These are phyloP conservation scores for Erpetoichthys calabaricus DNA, from an alignment of 2,797 vertebrate genomes.

Conservation along the genomic window DNA sequence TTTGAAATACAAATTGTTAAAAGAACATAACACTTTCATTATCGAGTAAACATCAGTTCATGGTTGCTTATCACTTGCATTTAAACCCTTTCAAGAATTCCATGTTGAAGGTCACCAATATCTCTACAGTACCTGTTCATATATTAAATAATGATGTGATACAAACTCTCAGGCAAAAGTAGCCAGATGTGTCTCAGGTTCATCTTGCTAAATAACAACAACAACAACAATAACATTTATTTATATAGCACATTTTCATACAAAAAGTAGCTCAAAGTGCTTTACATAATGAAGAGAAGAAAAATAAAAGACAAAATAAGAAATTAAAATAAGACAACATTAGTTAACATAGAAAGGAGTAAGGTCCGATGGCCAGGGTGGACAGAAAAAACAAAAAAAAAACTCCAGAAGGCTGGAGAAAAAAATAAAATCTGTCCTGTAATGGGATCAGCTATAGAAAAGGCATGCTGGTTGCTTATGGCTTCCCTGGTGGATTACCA, in stretches of 20 bases:
- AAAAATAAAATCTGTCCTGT: constrained; percentile 5
- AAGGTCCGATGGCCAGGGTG: no score
- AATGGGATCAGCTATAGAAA: constrained; percentile 7
- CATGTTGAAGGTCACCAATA: constrained; percentile 3
- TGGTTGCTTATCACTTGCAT: constrained; percentile 13
- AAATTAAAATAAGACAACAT: no score
- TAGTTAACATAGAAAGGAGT: no score
- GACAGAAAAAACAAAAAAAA: no score
- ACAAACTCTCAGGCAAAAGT: constrained; percentile 1
- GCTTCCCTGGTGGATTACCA: constrained; percentile 7
- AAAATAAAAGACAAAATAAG: no score
- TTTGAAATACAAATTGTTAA: constrained; percentile 1
- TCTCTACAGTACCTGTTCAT: constrained; percentile 11
- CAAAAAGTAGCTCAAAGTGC: no score
- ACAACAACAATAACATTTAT: no score
- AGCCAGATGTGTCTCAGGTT: constrained; percentile 6
- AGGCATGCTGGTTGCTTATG: constrained; percentile 12
- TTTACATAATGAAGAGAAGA: no score
- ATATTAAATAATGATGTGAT: constrained; percentile 10
- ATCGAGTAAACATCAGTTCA: constrained; percentile 10
- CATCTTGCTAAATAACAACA: not conserved
- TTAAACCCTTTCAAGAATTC: not conserved
- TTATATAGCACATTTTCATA: no score
- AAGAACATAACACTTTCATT: constrained; percentile 11
- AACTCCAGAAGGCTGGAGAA: no score